Conservation (phyloP, 2,113 vertebrate species). For the Coracopsis vasa region DNA sequence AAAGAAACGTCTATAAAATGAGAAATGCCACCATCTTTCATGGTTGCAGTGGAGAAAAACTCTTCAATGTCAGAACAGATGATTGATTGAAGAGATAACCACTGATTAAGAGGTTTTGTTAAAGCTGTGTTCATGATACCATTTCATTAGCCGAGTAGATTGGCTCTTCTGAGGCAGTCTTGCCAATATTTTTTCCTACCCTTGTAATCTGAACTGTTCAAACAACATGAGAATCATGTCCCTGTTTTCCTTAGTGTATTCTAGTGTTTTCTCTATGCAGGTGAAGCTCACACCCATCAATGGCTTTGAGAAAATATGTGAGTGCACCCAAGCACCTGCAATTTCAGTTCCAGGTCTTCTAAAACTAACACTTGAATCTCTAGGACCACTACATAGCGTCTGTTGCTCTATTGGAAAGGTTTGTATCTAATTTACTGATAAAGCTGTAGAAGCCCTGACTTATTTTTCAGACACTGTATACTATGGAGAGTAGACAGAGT, state of each 20-base stretch:
- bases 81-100: background rate
- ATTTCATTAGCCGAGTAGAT: background rate
- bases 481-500: background rate
- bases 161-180: background rate
- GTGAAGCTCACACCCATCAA: background rate
- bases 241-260: background rate
- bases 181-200: background rate
- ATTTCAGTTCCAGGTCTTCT: background rate
- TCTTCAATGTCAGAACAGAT: background rate
- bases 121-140: background rate
- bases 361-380: background rate
- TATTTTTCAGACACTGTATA: background rate
- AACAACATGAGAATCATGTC: background rate
- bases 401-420: background rate
- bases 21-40: background rate
- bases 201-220: background rate
- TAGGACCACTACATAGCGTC: accelerated
- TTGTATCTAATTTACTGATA: background rate
- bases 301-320: background rate
- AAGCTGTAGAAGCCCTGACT: background rate
- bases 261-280: background rate
- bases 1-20: background rate
- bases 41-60: background rate
- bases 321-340: background rate
- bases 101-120: background rate